These are phyloP conservation scores for Chaenocephalus aceratus DNA, from an alignment of 2,113 vertebrate species.

Conservation along the genomic window DNA sequence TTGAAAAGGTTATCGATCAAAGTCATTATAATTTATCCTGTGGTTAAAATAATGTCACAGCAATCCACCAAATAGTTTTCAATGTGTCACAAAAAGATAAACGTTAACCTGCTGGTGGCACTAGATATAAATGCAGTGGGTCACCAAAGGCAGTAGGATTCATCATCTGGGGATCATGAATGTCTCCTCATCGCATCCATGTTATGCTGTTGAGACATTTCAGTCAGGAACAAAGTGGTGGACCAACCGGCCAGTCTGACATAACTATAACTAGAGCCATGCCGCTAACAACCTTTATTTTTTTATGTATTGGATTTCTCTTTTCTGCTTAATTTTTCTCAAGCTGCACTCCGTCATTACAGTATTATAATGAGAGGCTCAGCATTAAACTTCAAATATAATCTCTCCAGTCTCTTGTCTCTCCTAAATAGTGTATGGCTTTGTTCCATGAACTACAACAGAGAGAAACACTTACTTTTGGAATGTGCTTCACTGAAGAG, in stretches of 20 bases:
- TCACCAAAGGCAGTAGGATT: neutral
- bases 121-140: neutral
- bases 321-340: constrained; percentile 29
- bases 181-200: neutral
- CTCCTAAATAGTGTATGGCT: constrained; percentile 52
- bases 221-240: neutral
- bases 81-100: neutral
- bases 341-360: constrained; percentile 32
- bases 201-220: constrained; percentile 2
- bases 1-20: neutral
- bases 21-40: neutral
- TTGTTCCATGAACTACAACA: constrained; percentile 52
- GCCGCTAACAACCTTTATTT: neutral
- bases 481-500: constrained; percentile 59
- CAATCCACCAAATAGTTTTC: neutral
- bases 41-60: neutral
- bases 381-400: constrained; percentile 51
- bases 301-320: constrained; percentile 13
- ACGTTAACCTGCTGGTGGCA: neutral
- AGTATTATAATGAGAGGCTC: constrained; percentile 34
- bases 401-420: constrained; percentile 55
- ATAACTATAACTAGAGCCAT: neutral
- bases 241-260: neutral
- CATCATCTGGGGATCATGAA: neutral
- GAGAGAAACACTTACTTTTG: constrained; percentile 66